Conservation (phyloP, 2,888 invertebrate species). For the Dryocosmus kuriphilus region DNA sequence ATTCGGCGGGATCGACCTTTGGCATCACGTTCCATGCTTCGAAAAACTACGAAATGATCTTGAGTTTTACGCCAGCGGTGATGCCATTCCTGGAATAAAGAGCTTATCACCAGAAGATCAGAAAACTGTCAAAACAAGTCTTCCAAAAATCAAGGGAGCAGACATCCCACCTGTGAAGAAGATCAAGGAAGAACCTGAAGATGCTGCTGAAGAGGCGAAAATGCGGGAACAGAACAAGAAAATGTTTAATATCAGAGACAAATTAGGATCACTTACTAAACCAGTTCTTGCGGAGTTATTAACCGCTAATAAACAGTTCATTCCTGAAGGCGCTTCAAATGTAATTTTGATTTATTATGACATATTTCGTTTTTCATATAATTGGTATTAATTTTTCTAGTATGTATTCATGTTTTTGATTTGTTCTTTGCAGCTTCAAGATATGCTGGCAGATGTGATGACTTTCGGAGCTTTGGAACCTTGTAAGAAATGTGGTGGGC, state of each 20-base stretch:
- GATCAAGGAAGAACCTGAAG: conserved; percentile 81
- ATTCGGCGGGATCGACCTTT: conserved; percentile 90
- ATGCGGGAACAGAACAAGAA: conserved; percentile 86
- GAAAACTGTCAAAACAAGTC: conserved; percentile 80
- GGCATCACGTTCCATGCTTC: conserved; percentile 97
- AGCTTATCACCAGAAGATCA: conserved; percentile 86
- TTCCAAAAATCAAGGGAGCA: conserved; percentile 81
- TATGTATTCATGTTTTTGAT: conserved; percentile 29
- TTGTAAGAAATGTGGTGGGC: conserved; percentile 90
- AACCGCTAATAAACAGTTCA: conserved; percentile 85
- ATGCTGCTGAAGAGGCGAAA: conserved; percentile 80
- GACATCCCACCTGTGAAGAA: conserved; percentile 82
- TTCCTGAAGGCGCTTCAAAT: conserved; percentile 83
- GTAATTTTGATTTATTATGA: conserved; percentile 78
- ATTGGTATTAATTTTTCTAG: conserved; percentile 45
- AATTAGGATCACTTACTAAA: conserved; percentile 81
- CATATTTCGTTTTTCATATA: conserved; percentile 45
- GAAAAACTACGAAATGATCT: conserved; percentile 85
- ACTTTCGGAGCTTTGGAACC: conserved; percentile 90
- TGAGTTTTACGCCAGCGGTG: conserved; percentile 86
- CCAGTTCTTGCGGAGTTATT: conserved; percentile 83
- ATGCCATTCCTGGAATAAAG: conserved; percentile 88
- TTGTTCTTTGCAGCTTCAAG: conserved; percentile 81
- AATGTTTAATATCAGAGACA: conserved; percentile 84
- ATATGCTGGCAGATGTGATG: conserved; percentile 90